Conservation (phyloP, 2,113 vertebrate genomes). For the Agapornis roseicollis region DNA sequence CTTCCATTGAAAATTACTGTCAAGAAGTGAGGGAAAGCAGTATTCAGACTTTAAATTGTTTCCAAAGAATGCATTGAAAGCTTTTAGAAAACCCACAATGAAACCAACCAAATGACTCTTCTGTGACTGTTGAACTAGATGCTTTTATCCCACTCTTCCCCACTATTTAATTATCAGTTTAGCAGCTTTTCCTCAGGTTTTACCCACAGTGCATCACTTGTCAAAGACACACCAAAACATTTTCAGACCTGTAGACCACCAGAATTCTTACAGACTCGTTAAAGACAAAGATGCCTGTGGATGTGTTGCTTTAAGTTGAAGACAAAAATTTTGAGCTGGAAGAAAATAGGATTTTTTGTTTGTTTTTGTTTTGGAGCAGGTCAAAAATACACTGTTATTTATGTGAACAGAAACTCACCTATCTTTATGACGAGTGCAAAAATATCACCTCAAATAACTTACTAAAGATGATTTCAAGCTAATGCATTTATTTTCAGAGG, state of each 20-base stretch:
- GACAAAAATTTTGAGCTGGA: not conserved
- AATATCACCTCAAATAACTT: not conserved
- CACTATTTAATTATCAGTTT: not conserved
- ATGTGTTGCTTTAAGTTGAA: not conserved
- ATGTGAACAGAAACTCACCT: not conserved
- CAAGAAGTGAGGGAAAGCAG: not conserved
- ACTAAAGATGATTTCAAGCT: not conserved
- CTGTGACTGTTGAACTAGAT: not conserved
- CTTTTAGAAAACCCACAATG: not conserved
- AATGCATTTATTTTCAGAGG: not conserved
- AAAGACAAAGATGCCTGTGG: not conserved
- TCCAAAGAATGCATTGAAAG: not conserved
- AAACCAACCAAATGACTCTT: not conserved
- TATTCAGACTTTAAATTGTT: not conserved
- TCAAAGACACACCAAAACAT: not conserved
- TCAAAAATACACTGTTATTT: not conserved
- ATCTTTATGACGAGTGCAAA: not conserved
- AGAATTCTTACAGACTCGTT: not conserved
- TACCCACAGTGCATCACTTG: fast-evolving
- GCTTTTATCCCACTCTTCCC: not conserved
- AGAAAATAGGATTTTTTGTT: fast-evolving
- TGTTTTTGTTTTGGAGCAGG: not conserved
- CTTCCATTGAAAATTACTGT: not conserved
- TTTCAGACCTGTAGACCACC: not conserved
- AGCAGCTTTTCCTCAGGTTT: not conserved